Evolutionary conservation across 2,888 invertebrate genomes (phyloP), one percentile per base, ranked within the genome.

Genomic region (Tillus elongatus): DNA sequence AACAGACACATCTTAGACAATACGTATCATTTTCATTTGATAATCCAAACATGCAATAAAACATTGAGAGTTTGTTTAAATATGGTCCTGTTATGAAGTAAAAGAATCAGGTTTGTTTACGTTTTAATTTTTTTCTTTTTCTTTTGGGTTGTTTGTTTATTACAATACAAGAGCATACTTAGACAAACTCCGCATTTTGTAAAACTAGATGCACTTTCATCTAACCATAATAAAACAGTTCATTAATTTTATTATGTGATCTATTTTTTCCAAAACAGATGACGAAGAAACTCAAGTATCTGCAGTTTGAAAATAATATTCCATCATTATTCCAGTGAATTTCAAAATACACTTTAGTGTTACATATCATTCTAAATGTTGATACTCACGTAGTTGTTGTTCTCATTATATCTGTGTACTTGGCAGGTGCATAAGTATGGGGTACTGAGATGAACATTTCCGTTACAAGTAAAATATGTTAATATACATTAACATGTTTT

Each of bases 221-320:
- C n/a, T n/a, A n/a, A n/a, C n/a, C n/a, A n/a, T n/a, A n/a, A n/a
- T n/a, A n/a, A n/a, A n/a, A n/a, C n/a, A n/a, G n/a, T n/a, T n/a
- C n/a, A n/a, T n/a, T n/a, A n/a, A n/a, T n/a, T n/a, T 38, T 13
- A 13, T 14, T 24, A n/a, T 28, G 15, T 37, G 13, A 15, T 40
- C 13, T 13, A 28, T 49, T 44, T 43, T 46, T 56, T 60, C 52
- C 59, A 58, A 69, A 66, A 43, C 69, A 75, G 76, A 76, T 68
- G 77, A 77, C 52, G 77, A 77, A 54, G 76, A 76, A 57, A 73
- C 77, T 37, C 77, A 77, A 64, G 77, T 77, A 45, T 77, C 77
- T 36, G 77, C 77, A 41, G 77, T 77, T 45, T 66, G 56, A 62
- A 54, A 19, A 19, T 36, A 34, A 37, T 33, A 36, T 46, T 35